Evolutionary conservation across 2,797 vertebrate species (phyloP).

Genomic region (Melopsittacus undulatus): DNA sequence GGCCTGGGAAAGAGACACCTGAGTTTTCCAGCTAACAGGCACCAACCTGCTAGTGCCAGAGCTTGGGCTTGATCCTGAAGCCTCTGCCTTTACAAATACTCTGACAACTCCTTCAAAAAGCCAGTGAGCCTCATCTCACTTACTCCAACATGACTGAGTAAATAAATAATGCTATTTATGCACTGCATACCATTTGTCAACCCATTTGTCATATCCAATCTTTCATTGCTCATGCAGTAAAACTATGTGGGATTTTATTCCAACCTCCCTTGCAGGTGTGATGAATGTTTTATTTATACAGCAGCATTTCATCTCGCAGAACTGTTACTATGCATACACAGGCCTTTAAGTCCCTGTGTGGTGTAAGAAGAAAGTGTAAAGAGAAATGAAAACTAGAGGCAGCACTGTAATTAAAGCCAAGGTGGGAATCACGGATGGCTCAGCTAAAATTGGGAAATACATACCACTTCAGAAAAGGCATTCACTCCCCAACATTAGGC

Average conservation of each 20-base stretch:
- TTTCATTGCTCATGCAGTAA: conserved; percentile 20
- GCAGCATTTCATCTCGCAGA: neutral
- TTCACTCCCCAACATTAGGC: neutral
- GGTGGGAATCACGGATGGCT: neutral
- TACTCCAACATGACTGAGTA: neutral
- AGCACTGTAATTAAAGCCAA: accelerated
- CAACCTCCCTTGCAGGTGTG: conserved; percentile 33
- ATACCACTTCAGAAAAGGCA: neutral
- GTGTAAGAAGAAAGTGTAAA: neutral
- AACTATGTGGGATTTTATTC: conserved; percentile 14
- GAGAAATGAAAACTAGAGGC: neutral
- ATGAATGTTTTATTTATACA: conserved; percentile 45
- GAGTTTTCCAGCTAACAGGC: neutral
- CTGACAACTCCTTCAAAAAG: neutral
- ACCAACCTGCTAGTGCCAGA: neutral
- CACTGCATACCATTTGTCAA: conserved; percentile 30
- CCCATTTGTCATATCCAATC: conserved; percentile 36
- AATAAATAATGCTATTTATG: conserved; percentile 54
- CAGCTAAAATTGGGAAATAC: neutral
- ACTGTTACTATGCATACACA: neutral
- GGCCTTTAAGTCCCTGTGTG: neutral
- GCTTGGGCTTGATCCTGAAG: neutral
- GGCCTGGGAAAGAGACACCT: accelerated
- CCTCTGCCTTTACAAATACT: neutral
- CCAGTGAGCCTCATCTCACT: neutral